A percentile compares a stretch with the other conserved stretches of the same genome.
Conservation (phyloP, 2,888 invertebrate genomes). For the Perithous albicinctus region DNA sequence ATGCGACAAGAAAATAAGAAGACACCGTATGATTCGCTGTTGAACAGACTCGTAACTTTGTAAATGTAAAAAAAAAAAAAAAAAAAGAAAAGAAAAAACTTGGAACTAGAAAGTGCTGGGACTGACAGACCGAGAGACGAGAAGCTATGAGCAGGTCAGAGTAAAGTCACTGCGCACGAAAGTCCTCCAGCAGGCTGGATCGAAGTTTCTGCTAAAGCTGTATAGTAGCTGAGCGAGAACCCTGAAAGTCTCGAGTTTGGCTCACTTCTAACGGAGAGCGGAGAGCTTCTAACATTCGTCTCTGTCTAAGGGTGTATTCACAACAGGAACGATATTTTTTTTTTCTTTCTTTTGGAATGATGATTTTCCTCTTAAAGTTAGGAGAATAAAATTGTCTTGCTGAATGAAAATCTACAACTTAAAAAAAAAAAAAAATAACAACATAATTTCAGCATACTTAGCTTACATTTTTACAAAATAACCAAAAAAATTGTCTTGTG, state of each 20-base stretch:
- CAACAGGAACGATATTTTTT: background rate
- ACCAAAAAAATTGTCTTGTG: too few relatives aligned
- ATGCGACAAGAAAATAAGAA: background rate
- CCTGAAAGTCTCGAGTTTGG: constrained; percentile 22
- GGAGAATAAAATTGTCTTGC: too few relatives aligned
- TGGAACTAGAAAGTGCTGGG: background rate
- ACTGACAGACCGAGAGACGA: background rate
- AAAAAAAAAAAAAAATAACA: background rate
- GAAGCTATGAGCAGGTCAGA: background rate
- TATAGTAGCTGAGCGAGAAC: background rate
- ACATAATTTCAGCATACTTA: too few relatives aligned
- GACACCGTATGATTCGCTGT: background rate
- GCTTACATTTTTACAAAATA: too few relatives aligned
- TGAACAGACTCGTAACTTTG: background rate
- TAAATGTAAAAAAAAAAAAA: too few relatives aligned
- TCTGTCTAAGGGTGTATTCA: background rate
- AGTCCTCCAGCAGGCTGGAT: constrained; percentile 12
- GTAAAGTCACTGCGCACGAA: background rate
- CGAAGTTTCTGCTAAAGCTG: constrained; percentile 23
- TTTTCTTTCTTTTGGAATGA: background rate
- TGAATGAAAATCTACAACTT: too few relatives aligned
- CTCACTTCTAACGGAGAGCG: constrained; percentile 7
- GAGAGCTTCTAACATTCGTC: constrained; percentile 5
- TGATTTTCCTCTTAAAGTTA: too few relatives aligned
- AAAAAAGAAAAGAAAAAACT: too few relatives aligned